Evolutionary conservation across 2,113 vertebrate species (phyloP).

Genomic region (Sorex araneus): DNA sequence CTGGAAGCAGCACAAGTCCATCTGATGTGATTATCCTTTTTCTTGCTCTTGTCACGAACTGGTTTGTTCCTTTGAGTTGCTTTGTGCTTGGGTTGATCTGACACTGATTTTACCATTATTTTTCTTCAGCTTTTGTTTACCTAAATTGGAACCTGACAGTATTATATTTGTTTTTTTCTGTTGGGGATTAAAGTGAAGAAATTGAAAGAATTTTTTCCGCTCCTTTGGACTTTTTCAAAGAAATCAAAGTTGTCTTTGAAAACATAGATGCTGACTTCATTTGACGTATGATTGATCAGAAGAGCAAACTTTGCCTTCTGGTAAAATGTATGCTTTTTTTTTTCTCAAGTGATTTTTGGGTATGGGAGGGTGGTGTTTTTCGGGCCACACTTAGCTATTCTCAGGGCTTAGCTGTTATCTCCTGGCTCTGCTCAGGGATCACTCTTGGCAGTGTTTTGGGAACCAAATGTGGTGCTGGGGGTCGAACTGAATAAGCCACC

Average conservation of each 20-base stretch:
- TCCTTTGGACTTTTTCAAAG: conserved; percentile 39
- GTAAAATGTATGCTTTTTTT: conserved; percentile 64
- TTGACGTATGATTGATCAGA: conserved; percentile 7
- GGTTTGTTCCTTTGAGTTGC: conserved; percentile 26
- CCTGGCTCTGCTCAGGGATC: no score
- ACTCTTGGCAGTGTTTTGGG: no score
- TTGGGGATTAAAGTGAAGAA: conserved; percentile 35
- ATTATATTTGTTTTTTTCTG: conserved; percentile 60
- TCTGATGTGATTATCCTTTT: conserved; percentile 6
- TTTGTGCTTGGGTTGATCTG: conserved; percentile 26
- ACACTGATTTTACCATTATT: conserved; percentile 56
- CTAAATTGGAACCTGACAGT: conserved; percentile 49
- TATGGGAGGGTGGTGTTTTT: no score
- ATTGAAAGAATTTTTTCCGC: not conserved
- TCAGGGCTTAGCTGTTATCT: no score
- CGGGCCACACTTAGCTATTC: no score
- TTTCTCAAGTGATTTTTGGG: not conserved
- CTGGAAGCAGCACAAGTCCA: conserved; percentile 27
- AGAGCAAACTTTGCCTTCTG: conserved; percentile 44
- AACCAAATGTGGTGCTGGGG: no score
- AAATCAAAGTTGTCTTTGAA: conserved; percentile 48
- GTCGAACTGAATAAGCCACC: no score
- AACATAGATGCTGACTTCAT: conserved; percentile 57
- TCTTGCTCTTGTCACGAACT: conserved; percentile 1
- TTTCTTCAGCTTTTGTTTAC: conserved; percentile 68